These are phyloP conservation scores for Drosophila lacicola DNA, from an alignment of 2,888 invertebrate genomes.

Conservation along the genomic window DNA sequence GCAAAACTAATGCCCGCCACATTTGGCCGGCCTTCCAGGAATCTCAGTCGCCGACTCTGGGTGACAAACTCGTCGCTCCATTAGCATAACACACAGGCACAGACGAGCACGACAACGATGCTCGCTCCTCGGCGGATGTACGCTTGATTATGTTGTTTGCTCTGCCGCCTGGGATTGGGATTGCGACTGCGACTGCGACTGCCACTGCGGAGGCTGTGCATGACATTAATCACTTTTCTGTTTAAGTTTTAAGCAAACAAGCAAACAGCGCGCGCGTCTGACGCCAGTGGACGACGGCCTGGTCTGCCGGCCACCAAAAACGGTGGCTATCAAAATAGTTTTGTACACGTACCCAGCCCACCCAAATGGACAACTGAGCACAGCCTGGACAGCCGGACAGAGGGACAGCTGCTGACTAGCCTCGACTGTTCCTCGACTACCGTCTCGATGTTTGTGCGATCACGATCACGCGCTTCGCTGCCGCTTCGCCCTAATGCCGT, in stretches of 20 bases:
- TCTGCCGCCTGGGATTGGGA: slow-evolving; percentile 30
- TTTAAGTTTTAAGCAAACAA: slow-evolving; percentile 46
- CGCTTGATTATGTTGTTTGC: slow-evolving; percentile 78
- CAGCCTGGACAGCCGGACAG: slow-evolving; percentile 11
- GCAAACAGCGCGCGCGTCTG: slow-evolving; percentile 68
- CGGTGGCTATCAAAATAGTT: slow-evolving; percentile 78
- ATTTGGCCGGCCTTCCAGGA: slow-evolving; percentile 57
- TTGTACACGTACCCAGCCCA: slow-evolving; percentile 73
- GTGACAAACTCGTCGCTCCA: slow-evolving; percentile 75
- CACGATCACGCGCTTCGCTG: slow-evolving; percentile 74
- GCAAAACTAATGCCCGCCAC: slow-evolving; percentile 42
- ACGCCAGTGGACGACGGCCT: slow-evolving; percentile 55
- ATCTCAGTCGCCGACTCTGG: slow-evolving; percentile 58
- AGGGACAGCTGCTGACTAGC: slow-evolving; percentile 3
- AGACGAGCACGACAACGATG: slow-evolving; percentile 6
- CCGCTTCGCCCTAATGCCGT: slow-evolving; percentile 66
- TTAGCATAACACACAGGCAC: slow-evolving; percentile 66
- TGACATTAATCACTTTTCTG: slow-evolving; percentile 76
- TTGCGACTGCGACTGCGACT: slow-evolving; percentile 16
- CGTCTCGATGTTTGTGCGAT: slow-evolving; percentile 62
- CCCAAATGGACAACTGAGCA: slow-evolving; percentile 68
- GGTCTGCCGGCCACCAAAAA: slow-evolving; percentile 30
- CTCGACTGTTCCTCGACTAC: slow-evolving; percentile 15
- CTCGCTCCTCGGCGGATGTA: slow-evolving; percentile 60
- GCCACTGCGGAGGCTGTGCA: slow-evolving; percentile 34